Evolutionary conservation across 2,113 vertebrate species (phyloP), one percentile per base, ranked within the genome.

Genomic region (Cettia cetti): DNA sequence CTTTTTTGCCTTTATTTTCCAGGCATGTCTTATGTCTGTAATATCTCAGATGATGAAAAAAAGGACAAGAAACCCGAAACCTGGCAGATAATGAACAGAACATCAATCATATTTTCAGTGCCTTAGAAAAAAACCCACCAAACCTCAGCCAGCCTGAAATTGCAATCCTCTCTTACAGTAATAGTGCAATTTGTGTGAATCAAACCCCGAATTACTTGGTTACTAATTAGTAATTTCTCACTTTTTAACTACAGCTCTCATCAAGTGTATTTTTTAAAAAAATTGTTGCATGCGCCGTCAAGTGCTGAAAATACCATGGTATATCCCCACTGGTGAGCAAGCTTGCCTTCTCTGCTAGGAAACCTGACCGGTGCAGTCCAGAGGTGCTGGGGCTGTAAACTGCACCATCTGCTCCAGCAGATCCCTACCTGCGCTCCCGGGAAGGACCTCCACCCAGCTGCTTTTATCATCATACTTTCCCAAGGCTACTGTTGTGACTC

Each of bases 201-300:
- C 92, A 96, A 97, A 96, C 90, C 95, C 75, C 39, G 93, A 96
- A 96, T 97, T 97, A 96, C 94, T 97, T 92, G 85, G 94, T 96
- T 96, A 97, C 97, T 97, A 96, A 94, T 96, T 95, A 98, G 94
- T 97, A 97, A 96, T 97, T 97, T 97, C 95, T 89, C 83, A 88
- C 88, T 90, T 96, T 92, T 93, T 78, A 96, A 96, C 80, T 96
- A 86, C 82, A 97, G 92, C 86, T 95, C 69, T 97, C 96, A 97
- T 93, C 63, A 89, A 94, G 39, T 45, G 86, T 66, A 42, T 81
- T 89, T 95, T 71, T 5, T 1, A 1, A 49, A 78, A 89, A 82
- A 87, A 40, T 6, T n/a, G 26, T 52, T 40, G 83, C 54, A 83
- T 22, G 72, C n/a, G 50, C 92, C 72, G 27, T 28, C 88, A 56